Percentiles rank a stretch among this genome's conserved stretches.
Conservation (phyloP, 2,797 vertebrate genomes). For the Pipistrellus pipistrellus region DNA sequence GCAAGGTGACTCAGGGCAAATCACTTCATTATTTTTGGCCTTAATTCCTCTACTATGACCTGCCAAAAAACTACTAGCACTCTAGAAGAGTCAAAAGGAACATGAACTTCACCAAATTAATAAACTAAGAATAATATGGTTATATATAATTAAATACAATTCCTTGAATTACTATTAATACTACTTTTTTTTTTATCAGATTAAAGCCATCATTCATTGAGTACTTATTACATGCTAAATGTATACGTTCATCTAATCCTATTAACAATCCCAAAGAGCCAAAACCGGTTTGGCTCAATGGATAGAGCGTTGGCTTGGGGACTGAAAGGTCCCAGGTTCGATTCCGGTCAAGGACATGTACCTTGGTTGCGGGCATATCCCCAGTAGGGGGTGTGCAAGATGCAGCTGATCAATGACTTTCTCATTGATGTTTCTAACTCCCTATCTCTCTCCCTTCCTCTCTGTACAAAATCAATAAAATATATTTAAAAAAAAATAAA, state of each 20-base stretch:
- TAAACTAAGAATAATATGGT: slow-evolving; percentile 38
- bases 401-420: too few relatives aligned
- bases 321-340: too few relatives aligned
- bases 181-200: background rate
- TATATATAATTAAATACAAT: slow-evolving; percentile 21
- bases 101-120: slow-evolving; percentile 38
- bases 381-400: too few relatives aligned
- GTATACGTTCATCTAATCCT: background rate
- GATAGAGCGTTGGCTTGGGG: too few relatives aligned
- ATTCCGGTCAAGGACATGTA: too few relatives aligned
- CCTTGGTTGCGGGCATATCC: too few relatives aligned
- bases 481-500: too few relatives aligned
- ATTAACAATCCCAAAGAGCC: background rate
- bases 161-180: slow-evolving; percentile 46
- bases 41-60: slow-evolving; percentile 31
- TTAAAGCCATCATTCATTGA: slow-evolving; percentile 16
- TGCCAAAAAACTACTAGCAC: background rate
- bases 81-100: slow-evolving; percentile 24
- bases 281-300: too few relatives aligned
- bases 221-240: slow-evolving; percentile 7
- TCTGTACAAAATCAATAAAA: too few relatives aligned
- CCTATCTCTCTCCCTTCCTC: too few relatives aligned
- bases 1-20: background rate
- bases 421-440: too few relatives aligned
- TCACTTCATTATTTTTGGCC: slow-evolving; percentile 20